Percentiles rank a stretch among this genome's conserved stretches.
Evolutionary conservation across 2,888 invertebrate species (phyloP).

Genomic region (Steromphala cineraria): DNA sequence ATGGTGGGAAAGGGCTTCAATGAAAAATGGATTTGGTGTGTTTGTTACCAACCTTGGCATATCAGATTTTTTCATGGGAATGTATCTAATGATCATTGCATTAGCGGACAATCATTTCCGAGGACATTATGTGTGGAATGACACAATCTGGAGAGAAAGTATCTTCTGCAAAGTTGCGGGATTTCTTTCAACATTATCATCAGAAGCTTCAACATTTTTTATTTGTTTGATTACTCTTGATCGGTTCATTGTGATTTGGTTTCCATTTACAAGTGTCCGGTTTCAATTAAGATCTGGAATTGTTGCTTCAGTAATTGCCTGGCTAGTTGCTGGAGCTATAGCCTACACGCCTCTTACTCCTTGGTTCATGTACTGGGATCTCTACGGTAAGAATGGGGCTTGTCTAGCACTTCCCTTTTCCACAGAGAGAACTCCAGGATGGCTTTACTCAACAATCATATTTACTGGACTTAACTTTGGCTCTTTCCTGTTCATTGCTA

Average conservation of each 20-base stretch:
- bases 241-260: constrained; percentile 80
- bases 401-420: constrained; percentile 71
- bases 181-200: constrained; percentile 73
- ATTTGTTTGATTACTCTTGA: constrained; percentile 81
- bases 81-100: constrained; percentile 48
- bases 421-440: constrained; percentile 67
- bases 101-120: constrained; percentile 45
- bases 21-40: constrained; percentile 37
- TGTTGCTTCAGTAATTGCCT: constrained; percentile 45
- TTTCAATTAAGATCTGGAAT: constrained; percentile 54
- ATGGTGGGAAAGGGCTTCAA: constrained; percentile 47
- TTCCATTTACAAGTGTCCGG: constrained; percentile 76
- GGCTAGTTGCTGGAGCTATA: constrained; percentile 59
- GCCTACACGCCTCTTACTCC: constrained; percentile 64
- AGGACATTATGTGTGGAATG: constrained; percentile 47
- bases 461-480: constrained; percentile 68
- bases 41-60: constrained; percentile 43
- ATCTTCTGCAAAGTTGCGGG: constrained; percentile 47
- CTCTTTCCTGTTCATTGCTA: constrained; percentile 64
- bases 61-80: constrained; percentile 51
- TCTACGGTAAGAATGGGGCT: constrained; percentile 49
- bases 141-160: constrained; percentile 45
- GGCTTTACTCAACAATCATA: constrained; percentile 69
- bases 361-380: background rate
- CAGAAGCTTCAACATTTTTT: constrained; percentile 80